Conservation (phyloP, 2,797 vertebrate genomes). For the Lutjanus campechanus region DNA sequence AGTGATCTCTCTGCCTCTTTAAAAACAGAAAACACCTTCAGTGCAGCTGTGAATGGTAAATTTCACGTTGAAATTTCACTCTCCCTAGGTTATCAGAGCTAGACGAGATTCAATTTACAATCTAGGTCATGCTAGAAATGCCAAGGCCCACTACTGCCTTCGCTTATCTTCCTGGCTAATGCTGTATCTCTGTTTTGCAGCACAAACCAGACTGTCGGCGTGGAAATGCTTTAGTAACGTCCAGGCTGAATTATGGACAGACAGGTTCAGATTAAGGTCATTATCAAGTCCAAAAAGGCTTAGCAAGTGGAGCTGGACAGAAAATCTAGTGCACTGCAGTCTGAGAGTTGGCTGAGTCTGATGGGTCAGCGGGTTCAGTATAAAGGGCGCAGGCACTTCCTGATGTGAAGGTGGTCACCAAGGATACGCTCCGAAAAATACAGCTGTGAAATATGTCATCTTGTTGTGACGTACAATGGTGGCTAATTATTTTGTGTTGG, state of each 20-base stretch:
- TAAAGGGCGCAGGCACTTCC: not conserved
- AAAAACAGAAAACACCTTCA: constrained; percentile 13
- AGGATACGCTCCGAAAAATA: not conserved
- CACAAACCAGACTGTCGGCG: constrained; percentile 13
- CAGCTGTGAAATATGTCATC: not conserved
- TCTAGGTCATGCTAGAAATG: constrained; percentile 61
- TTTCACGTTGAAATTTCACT: constrained; percentile 43
- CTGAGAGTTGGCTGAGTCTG: not conserved
- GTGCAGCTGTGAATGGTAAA: constrained; percentile 18
- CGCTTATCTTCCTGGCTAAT: constrained; percentile 47
- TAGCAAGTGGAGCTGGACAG: not conserved
- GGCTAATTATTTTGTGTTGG: not conserved
- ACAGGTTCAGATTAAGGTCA: constrained; percentile 56
- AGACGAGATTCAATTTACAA: constrained; percentile 59
- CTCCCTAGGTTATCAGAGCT: constrained; percentile 31
- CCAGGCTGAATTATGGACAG: constrained; percentile 35
- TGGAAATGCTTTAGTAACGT: constrained; percentile 32
- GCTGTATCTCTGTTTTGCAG: constrained; percentile 17
- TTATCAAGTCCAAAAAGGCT: constrained; percentile 38
- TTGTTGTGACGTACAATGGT: no score
- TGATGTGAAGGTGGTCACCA: not conserved
- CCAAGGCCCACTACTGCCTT: constrained; percentile 18
- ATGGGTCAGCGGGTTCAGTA: not conserved
- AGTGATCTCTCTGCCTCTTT: not conserved
- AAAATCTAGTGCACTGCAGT: constrained; percentile 17